A percentile compares a stretch with the other conserved stretches of the same genome.
Evolutionary conservation across 2,888 invertebrate genomes (phyloP).

Genomic region (Idaea aversata): DNA sequence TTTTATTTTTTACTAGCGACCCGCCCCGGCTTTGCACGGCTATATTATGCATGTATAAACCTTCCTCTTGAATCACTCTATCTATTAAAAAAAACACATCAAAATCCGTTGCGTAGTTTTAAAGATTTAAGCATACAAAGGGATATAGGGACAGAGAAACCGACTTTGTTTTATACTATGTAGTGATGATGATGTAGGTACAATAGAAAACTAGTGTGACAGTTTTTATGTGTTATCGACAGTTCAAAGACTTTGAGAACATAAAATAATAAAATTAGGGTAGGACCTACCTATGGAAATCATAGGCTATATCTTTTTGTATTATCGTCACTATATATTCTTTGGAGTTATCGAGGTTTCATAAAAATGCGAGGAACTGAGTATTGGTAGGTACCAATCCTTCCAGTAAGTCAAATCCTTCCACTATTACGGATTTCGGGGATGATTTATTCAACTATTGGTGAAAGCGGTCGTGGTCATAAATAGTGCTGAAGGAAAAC

Average conservation of each 20-base stretch:
- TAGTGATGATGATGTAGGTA: too few relatives aligned
- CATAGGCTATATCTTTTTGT: neutral
- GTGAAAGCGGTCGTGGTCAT: constrained; percentile 27
- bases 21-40: too few relatives aligned
- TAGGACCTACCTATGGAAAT: neutral
- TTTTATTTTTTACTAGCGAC: too few relatives aligned
- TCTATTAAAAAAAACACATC: too few relatives aligned
- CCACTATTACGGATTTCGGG: constrained; percentile 25
- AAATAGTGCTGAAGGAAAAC: constrained; percentile 28
- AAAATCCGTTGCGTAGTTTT: too few relatives aligned
- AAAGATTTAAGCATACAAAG: too few relatives aligned
- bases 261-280: neutral
- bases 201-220: neutral
- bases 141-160: too few relatives aligned
- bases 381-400: constrained; percentile 8
- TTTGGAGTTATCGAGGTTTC: neutral
- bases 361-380: neutral
- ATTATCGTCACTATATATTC: neutral
- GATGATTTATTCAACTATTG: constrained; percentile 28
- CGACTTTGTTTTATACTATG: too few relatives aligned
- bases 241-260: neutral
- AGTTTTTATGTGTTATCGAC: neutral
- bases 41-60: too few relatives aligned
- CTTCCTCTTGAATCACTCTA: too few relatives aligned
- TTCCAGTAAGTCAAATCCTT: constrained; percentile 23